These are phyloP conservation scores for Panopea generosa DNA, from an alignment of 2,888 invertebrate species.

Conservation along the genomic window DNA sequence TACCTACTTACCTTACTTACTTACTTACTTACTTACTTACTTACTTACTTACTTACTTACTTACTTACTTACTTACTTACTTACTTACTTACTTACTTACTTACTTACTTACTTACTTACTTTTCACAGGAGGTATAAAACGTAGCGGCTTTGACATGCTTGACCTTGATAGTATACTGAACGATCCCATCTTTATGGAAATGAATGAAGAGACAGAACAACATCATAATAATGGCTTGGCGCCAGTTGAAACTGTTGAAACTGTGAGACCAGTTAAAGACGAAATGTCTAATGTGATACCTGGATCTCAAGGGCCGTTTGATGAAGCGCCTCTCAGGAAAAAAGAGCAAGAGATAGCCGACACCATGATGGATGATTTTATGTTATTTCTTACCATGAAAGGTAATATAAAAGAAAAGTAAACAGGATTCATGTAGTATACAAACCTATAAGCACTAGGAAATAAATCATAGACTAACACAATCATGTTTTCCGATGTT, in stretches of 20 bases:
- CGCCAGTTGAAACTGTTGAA: no score
- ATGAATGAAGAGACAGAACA: conserved; percentile 10
- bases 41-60: no score
- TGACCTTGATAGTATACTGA: conserved; percentile 9
- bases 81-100: no score
- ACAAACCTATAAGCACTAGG: no score
- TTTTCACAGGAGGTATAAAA: neutral
- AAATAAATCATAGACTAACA: no score
- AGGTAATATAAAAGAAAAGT: no score
- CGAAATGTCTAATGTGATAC: conserved; percentile 48
- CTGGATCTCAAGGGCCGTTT: conserved; percentile 40
- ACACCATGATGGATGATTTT: conserved; percentile 38
- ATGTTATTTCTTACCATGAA: conserved; percentile 35
- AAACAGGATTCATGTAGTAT: no score
- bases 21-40: no score
- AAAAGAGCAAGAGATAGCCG: conserved; percentile 19
- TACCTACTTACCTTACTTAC: no score
- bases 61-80: no score
- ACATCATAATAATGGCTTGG: conserved; percentile 5
- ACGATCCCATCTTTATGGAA: conserved; percentile 19
- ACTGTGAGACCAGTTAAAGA: conserved; percentile 15
- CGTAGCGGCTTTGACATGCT: conserved; percentile 7
- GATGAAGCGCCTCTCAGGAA: conserved; percentile 10
- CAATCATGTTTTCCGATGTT: no score
- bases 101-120: no score